Base-by-base conservation (phyloP, 2,888 invertebrate genomes). In the Acleris literana region DNA sequence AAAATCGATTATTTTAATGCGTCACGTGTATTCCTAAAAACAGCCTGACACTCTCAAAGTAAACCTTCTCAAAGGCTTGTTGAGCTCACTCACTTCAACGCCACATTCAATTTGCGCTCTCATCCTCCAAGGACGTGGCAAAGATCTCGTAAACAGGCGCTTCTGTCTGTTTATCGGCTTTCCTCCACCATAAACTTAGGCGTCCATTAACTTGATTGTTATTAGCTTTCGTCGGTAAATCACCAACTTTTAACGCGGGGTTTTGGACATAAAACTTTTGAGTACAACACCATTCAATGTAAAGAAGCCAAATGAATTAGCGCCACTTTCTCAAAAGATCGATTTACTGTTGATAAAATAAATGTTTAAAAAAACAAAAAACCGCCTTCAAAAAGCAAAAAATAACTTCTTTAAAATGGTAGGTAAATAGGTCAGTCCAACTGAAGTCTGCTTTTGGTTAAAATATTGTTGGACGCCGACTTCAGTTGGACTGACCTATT, bases 201-300 rank as follows among this genome's bases (percentile, higher is more conserved):
- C 29, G 20, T 49, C 64, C 60, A 65, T 65, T 65, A 60, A 65
- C 60, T 65, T 65, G 64, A 64, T 64, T 59, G 63, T 59, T 59
- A 48, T 39, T 64, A 58, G 64, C 62, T 60, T 65, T 55, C 55
- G 64, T 29, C 64, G 20, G 60, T 65, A 60, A 64, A 59, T 64
- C 54, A 54, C 22, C 54, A 53, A 59, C 25, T 64, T 64, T 48
- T 49, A 25, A 46, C 51, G 33, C 22, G 49, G 13, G 11, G 17
- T 25, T 55, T 65, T n/a, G 39, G 39, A 22, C 20, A 20, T 22
- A 55, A 57, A 57, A 55, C 22, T 63, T 44, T 48, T 43, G 33
- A 54, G 46, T 13, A n/a, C n/a, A 17, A 46, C 17, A 46, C 46
- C n/a, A 46, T 46, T n/a, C 16, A 6, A 46, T 13, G 39, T 39